phyloP scores from a whole-genome alignment of 2,888 invertebrate genomes.

The Ceraclea dissimilis region DNA sequence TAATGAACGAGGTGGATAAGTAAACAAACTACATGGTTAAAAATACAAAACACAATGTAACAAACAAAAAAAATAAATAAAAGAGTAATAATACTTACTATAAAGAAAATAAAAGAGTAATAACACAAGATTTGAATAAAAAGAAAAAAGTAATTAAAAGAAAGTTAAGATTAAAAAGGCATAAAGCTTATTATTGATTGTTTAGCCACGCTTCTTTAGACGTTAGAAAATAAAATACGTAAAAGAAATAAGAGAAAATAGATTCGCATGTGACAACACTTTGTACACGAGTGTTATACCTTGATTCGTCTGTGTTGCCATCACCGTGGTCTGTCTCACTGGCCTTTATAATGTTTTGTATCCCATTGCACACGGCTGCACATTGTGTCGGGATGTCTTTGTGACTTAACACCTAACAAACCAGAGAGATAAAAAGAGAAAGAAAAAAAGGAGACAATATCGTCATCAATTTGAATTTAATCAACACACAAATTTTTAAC shows the following conservation, averaged over 20 bases:
- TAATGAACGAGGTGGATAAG: too few species aligned
- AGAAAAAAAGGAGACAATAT: constrained; percentile 19
- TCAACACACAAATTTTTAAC: neutral
- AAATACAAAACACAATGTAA: neutral
- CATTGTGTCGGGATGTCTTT: constrained; percentile 26
- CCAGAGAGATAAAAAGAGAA: constrained; percentile 19
- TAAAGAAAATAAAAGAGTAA: too few species aligned
- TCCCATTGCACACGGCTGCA: constrained; percentile 25
- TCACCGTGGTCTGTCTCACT: constrained; percentile 18
- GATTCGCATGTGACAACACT: constrained; percentile 5
- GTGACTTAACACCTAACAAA: constrained; percentile 25
- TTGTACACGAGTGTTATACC: constrained; percentile 21
- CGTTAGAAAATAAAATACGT: neutral
- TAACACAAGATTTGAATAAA: neutral
- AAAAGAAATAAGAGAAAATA: constrained; percentile 4
- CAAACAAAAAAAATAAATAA: neutral
- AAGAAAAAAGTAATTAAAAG: neutral
- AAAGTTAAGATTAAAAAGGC: neutral
- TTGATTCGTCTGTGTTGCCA: constrained; percentile 21
- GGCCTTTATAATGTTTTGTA: constrained; percentile 21
- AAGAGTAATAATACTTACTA: too few species aligned
- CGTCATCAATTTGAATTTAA: constrained; percentile 14
- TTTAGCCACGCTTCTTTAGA: neutral
- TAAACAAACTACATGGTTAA: neutral
- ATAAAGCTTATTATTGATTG: neutral